phyloP scores from a whole-genome alignment of 2,113 vertebrate species.

The Oreochromis spilurus region DNA sequence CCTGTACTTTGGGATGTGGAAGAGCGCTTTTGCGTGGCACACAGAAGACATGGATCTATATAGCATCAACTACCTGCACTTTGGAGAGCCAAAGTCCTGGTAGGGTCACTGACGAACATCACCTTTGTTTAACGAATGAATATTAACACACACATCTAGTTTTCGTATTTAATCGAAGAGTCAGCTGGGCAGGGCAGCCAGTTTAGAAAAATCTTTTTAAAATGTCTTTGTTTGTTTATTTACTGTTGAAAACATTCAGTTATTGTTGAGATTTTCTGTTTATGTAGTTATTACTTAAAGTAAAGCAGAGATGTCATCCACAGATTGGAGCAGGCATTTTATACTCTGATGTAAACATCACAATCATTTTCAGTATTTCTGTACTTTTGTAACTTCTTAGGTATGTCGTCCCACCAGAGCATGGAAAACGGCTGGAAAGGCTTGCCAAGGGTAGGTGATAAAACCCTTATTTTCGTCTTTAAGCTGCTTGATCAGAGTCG shows the following conservation, averaged over 20 bases:
- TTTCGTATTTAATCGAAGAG: neutral
- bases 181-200: neutral
- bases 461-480: neutral
- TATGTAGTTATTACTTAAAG: neutral
- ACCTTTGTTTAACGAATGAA: neutral
- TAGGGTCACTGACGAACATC: slow-evolving; percentile 53
- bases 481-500: neutral
- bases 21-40: slow-evolving; percentile 96
- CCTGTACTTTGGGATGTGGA: slow-evolving; percentile 98
- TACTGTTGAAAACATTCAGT: neutral
- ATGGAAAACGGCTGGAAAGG: slow-evolving; percentile 89
- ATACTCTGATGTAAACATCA: neutral
- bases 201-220: neutral
- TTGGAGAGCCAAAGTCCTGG: slow-evolving; percentile 96
- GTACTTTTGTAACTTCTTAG: slow-evolving; percentile 52
- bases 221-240: neutral
- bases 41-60: slow-evolving; percentile 98
- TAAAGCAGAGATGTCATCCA: neutral
- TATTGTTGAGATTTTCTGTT: neutral
- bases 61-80: slow-evolving; percentile 95
- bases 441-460: slow-evolving; percentile 86
- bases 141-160: neutral
- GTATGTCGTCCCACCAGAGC: slow-evolving; percentile 94
- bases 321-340: neutral
- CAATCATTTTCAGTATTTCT: neutral